phyloP scores from a whole-genome alignment of 2,113 vertebrate genomes.

The Stercorarius parasiticus region DNA sequence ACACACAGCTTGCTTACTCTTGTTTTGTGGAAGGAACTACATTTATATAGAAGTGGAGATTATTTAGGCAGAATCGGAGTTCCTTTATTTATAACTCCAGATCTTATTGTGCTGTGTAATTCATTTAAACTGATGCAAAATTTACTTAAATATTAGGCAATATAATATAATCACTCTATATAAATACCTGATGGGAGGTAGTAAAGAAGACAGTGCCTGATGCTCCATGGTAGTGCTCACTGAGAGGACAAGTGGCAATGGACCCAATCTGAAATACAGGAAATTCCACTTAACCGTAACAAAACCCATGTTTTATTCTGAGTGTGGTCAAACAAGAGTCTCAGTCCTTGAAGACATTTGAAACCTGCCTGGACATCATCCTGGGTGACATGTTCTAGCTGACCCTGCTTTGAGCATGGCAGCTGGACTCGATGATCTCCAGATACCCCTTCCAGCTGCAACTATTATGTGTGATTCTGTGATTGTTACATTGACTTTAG shows the following conservation, averaged over 20 bases:
- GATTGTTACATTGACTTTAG: not conserved
- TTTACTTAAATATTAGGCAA: not conserved
- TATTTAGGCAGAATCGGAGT: not conserved
- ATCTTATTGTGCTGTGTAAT: not conserved
- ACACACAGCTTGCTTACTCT: conserved; percentile 7
- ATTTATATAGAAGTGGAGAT: not conserved
- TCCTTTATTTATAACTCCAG: not conserved
- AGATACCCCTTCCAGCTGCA: not conserved
- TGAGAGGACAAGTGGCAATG: not conserved
- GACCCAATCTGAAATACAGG: not conserved
- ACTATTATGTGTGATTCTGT: not conserved
- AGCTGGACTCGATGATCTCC: not conserved
- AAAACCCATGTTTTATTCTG: not conserved
- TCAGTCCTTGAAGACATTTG: not conserved
- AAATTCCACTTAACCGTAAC: not conserved
- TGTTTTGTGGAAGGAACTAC: not conserved
- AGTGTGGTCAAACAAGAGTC: not conserved
- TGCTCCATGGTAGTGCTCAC: not conserved
- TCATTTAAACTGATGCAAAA: not conserved
- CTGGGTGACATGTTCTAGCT: not conserved
- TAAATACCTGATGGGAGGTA: not conserved
- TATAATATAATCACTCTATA: not conserved
- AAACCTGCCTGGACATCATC: not conserved
- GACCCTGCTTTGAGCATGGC: not conserved
- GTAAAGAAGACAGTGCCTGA: not conserved